phyloP scores from a whole-genome alignment of 2,888 invertebrate genomes.

The Azorinus chamasolen region DNA sequence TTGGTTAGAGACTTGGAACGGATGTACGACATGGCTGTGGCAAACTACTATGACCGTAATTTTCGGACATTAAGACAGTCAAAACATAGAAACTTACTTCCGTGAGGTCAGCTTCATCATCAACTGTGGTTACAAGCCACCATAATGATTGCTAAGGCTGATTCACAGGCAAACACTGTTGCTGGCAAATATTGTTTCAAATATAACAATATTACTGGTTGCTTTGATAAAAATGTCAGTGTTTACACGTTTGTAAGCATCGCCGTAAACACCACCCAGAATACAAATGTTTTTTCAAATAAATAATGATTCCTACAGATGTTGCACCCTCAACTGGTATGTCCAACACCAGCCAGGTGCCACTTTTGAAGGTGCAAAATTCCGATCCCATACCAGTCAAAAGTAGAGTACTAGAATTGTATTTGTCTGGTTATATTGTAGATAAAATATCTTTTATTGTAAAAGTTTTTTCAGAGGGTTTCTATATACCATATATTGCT shows the following conservation, averaged over 20 bases:
- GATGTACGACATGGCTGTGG: too few species aligned
- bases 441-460: constrained; percentile 13
- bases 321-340: neutral
- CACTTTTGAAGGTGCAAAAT: neutral
- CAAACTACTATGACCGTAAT: too few species aligned
- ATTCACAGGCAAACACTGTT: too few species aligned
- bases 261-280: constrained; percentile 30
- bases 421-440: constrained; percentile 8
- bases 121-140: too few species aligned
- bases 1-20: too few species aligned
- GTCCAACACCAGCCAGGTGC: too few species aligned
- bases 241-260: constrained; percentile 11
- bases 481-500: constrained; percentile 1
- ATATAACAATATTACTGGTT: constrained; percentile 28
- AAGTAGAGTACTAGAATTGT: constrained; percentile 13
- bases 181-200: constrained; percentile 2
- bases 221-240: constrained; percentile 2
- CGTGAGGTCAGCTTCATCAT: too few species aligned
- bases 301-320: neutral
- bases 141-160: too few species aligned
- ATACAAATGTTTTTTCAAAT: constrained; percentile 16
- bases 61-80: too few species aligned
- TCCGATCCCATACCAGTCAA: constrained; percentile 28
- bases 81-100: too few species aligned
- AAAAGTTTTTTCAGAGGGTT: constrained; percentile 17